These are phyloP conservation scores for Cepaea hortensis DNA, from an alignment of 2,888 invertebrate species.

Conservation along the genomic window DNA sequence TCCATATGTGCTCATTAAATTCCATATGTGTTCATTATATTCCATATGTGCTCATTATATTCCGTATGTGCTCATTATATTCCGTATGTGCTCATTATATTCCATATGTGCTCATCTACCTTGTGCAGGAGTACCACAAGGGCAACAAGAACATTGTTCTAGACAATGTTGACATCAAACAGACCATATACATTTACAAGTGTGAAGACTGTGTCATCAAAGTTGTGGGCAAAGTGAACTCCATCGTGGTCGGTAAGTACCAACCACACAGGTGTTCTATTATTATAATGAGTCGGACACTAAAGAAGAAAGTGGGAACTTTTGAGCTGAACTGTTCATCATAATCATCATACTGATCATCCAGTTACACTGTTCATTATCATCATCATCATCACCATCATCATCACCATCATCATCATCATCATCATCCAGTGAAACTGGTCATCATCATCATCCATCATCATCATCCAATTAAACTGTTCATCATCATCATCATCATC, in stretches of 20 bases:
- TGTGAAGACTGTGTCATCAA: slow-evolving; percentile 93
- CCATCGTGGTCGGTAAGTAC: slow-evolving; percentile 85
- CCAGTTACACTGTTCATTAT: too few relatives aligned
- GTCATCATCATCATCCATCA: too few relatives aligned
- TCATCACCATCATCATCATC: too few relatives aligned
- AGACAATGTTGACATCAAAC: slow-evolving; percentile 95
- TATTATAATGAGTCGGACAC: too few relatives aligned
- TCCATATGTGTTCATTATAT: background rate
- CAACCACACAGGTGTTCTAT: background rate
- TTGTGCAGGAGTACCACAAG: slow-evolving; percentile 90
- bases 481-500: too few relatives aligned
- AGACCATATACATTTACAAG: slow-evolving; percentile 97
- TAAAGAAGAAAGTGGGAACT: too few relatives aligned
- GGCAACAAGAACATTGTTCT: slow-evolving; percentile 89
- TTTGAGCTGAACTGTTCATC: too few relatives aligned
- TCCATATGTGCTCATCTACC: background rate
- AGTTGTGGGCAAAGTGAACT: slow-evolving; percentile 88
- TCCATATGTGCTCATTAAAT: background rate
- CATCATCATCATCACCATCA: too few relatives aligned
- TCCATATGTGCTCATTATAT: background rate
- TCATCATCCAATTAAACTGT: too few relatives aligned
- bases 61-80: background rate
- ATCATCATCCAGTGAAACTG: too few relatives aligned
- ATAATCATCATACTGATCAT: too few relatives aligned
- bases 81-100: background rate